Percentiles rank a stretch among this genome's conserved stretches.
Evolutionary conservation across 2,888 invertebrate genomes (phyloP).

Genomic region (Blera fallax): DNA sequence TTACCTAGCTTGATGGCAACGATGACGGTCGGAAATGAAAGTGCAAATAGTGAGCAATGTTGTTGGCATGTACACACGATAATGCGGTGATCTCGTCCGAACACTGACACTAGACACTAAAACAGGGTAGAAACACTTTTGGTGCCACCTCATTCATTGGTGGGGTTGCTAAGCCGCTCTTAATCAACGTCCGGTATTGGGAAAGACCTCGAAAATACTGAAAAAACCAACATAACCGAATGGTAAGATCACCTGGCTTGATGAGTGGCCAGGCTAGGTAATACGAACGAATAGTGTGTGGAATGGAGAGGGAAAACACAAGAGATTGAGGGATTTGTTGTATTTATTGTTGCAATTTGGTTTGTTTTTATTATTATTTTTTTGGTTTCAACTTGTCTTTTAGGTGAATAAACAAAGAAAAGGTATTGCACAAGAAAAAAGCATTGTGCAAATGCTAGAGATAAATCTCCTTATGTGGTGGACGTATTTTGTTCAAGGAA

Average conservation of each 20-base stretch:
- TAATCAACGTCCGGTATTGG: constrained; percentile 46
- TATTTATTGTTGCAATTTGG: not conserved
- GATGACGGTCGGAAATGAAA: constrained; percentile 58
- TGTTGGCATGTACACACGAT: constrained; percentile 52
- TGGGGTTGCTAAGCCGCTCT: not conserved
- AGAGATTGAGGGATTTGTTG: not conserved
- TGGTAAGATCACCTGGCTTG: constrained; percentile 54
- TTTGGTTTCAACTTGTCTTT: not conserved
- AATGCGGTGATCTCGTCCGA: constrained; percentile 8
- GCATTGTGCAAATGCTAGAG: no score
- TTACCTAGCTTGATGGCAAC: constrained; percentile 54
- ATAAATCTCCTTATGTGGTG: no score
- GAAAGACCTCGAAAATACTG: constrained; percentile 58
- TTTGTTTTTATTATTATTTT: not conserved
- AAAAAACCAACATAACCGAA: constrained; percentile 42
- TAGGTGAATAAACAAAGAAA: not conserved
- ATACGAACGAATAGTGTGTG: not conserved
- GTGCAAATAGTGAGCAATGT: constrained; percentile 62
- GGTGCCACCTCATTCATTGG: constrained; percentile 41
- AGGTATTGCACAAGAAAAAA: no score
- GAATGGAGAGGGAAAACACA: not conserved
- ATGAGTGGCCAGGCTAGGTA: not conserved
- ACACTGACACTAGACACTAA: constrained; percentile 22
- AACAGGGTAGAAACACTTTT: not conserved
- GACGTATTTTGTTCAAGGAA: no score